Percentiles rank a stretch among this genome's conserved stretches.
Conservation (phyloP, 2,797 vertebrate species). For the Ctenosaura bakeri region DNA sequence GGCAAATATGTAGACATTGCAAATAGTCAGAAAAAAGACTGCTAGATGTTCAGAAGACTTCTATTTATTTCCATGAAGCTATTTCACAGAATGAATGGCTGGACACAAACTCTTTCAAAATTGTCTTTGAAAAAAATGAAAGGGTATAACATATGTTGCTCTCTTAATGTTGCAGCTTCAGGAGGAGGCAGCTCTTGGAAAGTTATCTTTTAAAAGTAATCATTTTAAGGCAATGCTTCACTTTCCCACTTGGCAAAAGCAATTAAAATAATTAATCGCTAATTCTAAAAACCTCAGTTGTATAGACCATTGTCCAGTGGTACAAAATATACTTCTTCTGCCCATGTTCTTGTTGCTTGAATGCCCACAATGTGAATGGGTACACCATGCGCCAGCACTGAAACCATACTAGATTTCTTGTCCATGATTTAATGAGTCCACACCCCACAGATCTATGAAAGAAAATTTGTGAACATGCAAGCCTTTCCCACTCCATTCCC, state of each 20-base stretch:
- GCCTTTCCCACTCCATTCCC: no score
- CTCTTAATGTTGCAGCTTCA: no score
- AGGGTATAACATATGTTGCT: not conserved
- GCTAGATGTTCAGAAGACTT: not conserved
- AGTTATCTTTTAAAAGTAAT: no score
- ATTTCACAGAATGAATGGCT: not conserved
- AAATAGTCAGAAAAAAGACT: not conserved
- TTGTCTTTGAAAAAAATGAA: not conserved
- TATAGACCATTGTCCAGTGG: not conserved
- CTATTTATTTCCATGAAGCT: not conserved
- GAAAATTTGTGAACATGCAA: not conserved
- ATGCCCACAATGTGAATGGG: not conserved
- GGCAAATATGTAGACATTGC: not conserved
- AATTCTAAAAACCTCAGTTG: not conserved
- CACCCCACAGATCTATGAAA: not conserved
- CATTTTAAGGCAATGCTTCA: not conserved
- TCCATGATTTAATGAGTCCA: not conserved
- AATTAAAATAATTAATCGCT: not conserved
- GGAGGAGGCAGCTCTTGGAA: no score
- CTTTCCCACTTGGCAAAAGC: not conserved
- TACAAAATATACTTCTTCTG: not conserved
- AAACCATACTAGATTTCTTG: not conserved
- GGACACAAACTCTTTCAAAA: not conserved
- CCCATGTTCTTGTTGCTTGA: not conserved
- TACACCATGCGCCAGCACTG: not conserved